phyloP scores from a whole-genome alignment of 2,888 invertebrate species.

The Cheilosia grossa region DNA sequence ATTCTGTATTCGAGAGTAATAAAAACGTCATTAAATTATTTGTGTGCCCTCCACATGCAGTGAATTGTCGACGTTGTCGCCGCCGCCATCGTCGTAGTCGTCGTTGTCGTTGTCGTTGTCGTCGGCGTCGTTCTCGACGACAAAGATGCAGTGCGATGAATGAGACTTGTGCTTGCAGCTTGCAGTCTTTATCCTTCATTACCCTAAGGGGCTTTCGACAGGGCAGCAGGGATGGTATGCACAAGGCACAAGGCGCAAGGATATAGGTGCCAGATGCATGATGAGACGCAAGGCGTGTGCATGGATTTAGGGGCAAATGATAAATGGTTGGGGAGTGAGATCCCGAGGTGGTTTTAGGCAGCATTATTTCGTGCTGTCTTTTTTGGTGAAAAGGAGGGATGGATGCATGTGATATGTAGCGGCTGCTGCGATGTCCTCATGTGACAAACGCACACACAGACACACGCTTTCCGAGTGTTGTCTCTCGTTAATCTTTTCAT shows the following conservation, averaged over 20 bases:
- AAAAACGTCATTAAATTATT: constrained; percentile 74
- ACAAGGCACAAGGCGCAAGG: constrained; percentile 39
- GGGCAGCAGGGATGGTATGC: constrained; percentile 56
- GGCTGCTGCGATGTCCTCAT: constrained; percentile 43
- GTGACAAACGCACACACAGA: constrained; percentile 36
- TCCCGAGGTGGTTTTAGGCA: constrained; percentile 55
- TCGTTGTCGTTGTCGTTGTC: constrained; percentile 29
- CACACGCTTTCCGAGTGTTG: constrained; percentile 34
- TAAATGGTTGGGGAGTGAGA: constrained; percentile 57
- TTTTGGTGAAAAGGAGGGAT: constrained; percentile 63
- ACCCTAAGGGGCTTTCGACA: constrained; percentile 59
- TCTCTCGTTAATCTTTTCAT: constrained; percentile 74
- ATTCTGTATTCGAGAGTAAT: constrained; percentile 74
- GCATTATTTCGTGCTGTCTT: constrained; percentile 50
- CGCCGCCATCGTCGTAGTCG: constrained; percentile 27
- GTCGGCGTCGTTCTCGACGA: constrained; percentile 35
- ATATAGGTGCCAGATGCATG: constrained; percentile 68
- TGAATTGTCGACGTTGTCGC: constrained; percentile 63
- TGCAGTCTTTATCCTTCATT: constrained; percentile 74
- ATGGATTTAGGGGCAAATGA: constrained; percentile 66
- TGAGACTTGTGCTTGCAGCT: constrained; percentile 62
- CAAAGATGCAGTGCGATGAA: constrained; percentile 71
- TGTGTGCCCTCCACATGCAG: constrained; percentile 70
- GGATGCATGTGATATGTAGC: constrained; percentile 60
- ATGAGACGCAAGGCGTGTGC: constrained; percentile 58